Evolutionary conservation across 2,888 invertebrate species (phyloP), one percentile per base, ranked within the genome.

Genomic region (Neoaliturus tenellus): DNA sequence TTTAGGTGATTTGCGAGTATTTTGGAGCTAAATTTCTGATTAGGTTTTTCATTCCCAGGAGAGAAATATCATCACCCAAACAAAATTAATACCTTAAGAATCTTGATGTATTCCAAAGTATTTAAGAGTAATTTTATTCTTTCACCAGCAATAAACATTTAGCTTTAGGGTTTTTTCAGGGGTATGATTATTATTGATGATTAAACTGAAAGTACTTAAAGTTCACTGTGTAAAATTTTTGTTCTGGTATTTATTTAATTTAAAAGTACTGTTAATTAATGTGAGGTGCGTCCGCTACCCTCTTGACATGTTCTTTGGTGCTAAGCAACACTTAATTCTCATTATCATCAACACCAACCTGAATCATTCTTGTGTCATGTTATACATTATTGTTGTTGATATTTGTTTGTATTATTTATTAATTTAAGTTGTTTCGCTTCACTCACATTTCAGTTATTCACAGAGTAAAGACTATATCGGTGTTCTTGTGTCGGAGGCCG

Each of bases 381-480:
- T 2, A 55, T n/a, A n/a, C n/a, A 55, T 51, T 51, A 51, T 62
- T 62, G 62, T 62, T 28, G 62, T 28, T 62, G 62, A 28, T 62
- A 62, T 62, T n/a, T 28, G 62, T 62, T 62, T 62, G 31, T 28
- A 62, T 62, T 62, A 62, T 62, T 62, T 62, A 62, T 62, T 31
- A 12, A 31, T 10, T 51, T 62, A 20, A 23, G 20, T 51, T 51
- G 51, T 23, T 62, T 62, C 20, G 62, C 28, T 62, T 62, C 28
- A 12, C 4, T 62, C 31, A 31, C 28, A 62, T 25, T 62, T 62
- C 4, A 28, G 1, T 62, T 62, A 62, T 62, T 62, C 28, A 31
- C 28, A 62, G 62, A 5, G 17, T 31, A 14, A 62, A 62, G 62
- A 62, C 28, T 62, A 39, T 8, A 23, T 20, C 31, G 31, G 12